phyloP scores from a whole-genome alignment of 2,113 vertebrate genomes.

The Pipa parva region DNA sequence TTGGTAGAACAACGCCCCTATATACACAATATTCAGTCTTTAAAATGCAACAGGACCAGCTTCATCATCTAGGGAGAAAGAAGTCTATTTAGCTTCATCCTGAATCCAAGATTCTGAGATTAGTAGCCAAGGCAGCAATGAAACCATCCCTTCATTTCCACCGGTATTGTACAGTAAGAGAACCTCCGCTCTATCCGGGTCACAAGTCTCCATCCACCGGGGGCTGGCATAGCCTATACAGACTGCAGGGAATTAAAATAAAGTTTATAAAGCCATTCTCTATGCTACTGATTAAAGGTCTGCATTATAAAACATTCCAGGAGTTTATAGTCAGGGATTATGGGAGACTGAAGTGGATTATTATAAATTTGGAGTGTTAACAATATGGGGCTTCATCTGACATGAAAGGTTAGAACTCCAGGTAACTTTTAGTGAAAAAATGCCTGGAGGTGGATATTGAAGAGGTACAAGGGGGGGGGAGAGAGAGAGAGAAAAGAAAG shows the following conservation, averaged over 20 bases:
- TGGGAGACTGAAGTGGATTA: too few species aligned
- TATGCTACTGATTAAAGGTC: too few species aligned
- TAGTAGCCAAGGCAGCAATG: neutral
- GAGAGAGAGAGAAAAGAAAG: too few species aligned
- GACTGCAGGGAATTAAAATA: conserved; percentile 59
- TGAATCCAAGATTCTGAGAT: neutral
- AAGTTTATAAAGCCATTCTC: too few species aligned
- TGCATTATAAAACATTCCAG: too few species aligned
- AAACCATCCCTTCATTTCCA: conserved; percentile 8
- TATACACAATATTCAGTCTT: neutral
- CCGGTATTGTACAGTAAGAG: neutral
- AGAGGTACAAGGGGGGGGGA: too few species aligned
- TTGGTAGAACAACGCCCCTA: neutral
- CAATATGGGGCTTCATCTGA: too few species aligned
- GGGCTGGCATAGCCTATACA: conserved; percentile 90
- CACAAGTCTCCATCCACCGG: conserved; percentile 88
- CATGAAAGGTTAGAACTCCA: too few species aligned
- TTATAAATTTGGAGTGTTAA: too few species aligned
- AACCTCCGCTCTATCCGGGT: conserved; percentile 11
- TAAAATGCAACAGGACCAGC: neutral
- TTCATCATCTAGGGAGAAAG: neutral
- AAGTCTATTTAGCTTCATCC: neutral
- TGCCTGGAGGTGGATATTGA: too few species aligned
- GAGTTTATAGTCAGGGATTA: too few species aligned
- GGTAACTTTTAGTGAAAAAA: too few species aligned